Conservation (phyloP, 2,888 invertebrate species). For the Siphlonurus alternatus region DNA sequence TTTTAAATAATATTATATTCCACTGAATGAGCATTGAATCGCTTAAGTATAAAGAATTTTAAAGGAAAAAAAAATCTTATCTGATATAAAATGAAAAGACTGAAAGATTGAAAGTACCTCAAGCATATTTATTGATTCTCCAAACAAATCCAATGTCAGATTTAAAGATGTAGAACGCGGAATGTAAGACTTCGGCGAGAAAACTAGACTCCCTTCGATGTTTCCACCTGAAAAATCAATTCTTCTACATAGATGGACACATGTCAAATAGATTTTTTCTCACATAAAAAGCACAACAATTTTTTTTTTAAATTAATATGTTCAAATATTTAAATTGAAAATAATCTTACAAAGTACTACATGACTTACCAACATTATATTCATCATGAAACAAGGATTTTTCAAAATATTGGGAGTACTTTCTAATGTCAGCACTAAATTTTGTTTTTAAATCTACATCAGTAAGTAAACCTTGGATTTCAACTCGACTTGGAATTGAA, state of each 20-base stretch:
- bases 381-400: constrained; percentile 75
- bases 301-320: too few species aligned
- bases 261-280: neutral
- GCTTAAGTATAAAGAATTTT: neutral
- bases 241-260: neutral
- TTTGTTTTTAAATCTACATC: constrained; percentile 62
- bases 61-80: neutral
- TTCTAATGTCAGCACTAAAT: constrained; percentile 70
- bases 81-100: constrained; percentile 7
- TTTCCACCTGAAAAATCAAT: constrained; percentile 39
- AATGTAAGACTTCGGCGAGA: constrained; percentile 72
- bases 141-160: constrained; percentile 71
- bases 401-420: constrained; percentile 84
- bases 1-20: too few species aligned
- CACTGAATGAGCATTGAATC: too few species aligned
- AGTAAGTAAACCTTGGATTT: constrained; percentile 67
- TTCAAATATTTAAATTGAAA: too few species aligned
- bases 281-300: too few species aligned
- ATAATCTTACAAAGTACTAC: neutral
- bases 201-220: constrained; percentile 67
- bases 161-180: constrained; percentile 64
- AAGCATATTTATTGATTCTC: constrained; percentile 73
- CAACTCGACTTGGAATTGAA: constrained; percentile 65
- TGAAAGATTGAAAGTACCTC: constrained; percentile 37
- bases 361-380: constrained; percentile 55